These are phyloP conservation scores for Pogonophryne albipinna DNA, from an alignment of 2,797 vertebrate species.

Conservation along the genomic window DNA sequence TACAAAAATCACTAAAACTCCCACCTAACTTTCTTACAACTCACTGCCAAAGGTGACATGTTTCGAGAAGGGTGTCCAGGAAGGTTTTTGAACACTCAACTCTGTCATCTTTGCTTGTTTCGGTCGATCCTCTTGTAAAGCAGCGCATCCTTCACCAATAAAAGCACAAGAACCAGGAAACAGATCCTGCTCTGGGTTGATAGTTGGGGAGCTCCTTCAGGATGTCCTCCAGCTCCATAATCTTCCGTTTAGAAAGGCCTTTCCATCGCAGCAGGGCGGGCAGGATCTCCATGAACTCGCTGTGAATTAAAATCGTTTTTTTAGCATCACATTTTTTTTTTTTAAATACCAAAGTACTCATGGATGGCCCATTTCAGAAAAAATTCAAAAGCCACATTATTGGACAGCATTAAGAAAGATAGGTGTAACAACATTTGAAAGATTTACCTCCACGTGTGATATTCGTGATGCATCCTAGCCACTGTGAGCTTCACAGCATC, in stretches of 20 bases:
- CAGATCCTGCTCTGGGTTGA: background rate
- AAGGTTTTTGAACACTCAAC: background rate
- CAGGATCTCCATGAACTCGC: conserved; percentile 50
- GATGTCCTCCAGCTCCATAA: conserved; percentile 55
- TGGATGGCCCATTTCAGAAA: too few relatives aligned
- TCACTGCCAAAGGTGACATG: too few relatives aligned
- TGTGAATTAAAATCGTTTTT: conserved; percentile 17
- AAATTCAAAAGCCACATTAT: too few relatives aligned
- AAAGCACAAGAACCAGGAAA: background rate
- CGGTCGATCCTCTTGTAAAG: rapidly evolving
- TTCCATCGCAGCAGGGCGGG: conserved; percentile 69
- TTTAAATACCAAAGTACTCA: too few relatives aligned
- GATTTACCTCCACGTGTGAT: conserved; percentile 52
- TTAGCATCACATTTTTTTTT: too few relatives aligned
- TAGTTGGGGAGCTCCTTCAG: conserved; percentile 12
- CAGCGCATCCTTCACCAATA: background rate
- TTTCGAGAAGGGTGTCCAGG: background rate
- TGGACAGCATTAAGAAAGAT: background rate
- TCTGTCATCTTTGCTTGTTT: background rate
- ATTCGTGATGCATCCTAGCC: rapidly evolving
- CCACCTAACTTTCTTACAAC: too few relatives aligned
- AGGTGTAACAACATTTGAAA: rapidly evolving
- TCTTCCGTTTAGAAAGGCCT: conserved; percentile 22
- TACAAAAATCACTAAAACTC: too few relatives aligned
- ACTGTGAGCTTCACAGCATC: conserved; percentile 40